Base-by-base conservation (phyloP, 2,113 vertebrate species). In the Apistogramma diplotaenia region DNA sequence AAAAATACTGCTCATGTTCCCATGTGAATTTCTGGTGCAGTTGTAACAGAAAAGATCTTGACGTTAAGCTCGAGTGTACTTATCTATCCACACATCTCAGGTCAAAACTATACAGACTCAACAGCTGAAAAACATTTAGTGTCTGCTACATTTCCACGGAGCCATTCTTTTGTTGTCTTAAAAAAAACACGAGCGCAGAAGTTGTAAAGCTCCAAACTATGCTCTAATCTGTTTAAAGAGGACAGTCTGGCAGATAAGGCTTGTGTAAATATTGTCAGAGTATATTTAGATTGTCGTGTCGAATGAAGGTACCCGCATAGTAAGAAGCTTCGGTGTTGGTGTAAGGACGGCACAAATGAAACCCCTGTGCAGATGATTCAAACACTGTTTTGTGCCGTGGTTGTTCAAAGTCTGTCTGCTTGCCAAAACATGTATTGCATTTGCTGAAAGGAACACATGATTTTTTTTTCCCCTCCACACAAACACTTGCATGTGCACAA, bases 261-360 rank as follows among this genome's bases (percentile, higher is more conserved):
- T 79, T 92, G 73, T 88, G 89, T 89, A 89, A 92, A 92, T 91
- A 91, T 80, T 77, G 62, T 53, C 74, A 74, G 74, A 84, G 85
- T 89, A 83, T 84, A 88, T 91, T 89, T 87, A 87, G 85, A 85
- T 87, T 70, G 83, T 56, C 59, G 1, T 80, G 84, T 84, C 81
- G 78, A 87, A 89, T 91, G 87, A 87, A 84, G 92, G 91, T 89
- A 91, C 91, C 92, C 84, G 88, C 90, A 92, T 92, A 18, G 21
- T 3, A 77, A 31, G 18, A 19, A 58, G 78, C 78, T 43, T 58
- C 74, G 60, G 37, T 87, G 90, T 82, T 83, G 46, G 79, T 79
- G 79, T 77, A 75, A 85, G 76, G 74, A 78, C 78, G 74, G 83
- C 35, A 31, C 72, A 57, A 84, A 89, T 87, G 73, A 88, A 90